phyloP scores from a whole-genome alignment of 2,888 invertebrate species.

The Sphinx pinastri region DNA sequence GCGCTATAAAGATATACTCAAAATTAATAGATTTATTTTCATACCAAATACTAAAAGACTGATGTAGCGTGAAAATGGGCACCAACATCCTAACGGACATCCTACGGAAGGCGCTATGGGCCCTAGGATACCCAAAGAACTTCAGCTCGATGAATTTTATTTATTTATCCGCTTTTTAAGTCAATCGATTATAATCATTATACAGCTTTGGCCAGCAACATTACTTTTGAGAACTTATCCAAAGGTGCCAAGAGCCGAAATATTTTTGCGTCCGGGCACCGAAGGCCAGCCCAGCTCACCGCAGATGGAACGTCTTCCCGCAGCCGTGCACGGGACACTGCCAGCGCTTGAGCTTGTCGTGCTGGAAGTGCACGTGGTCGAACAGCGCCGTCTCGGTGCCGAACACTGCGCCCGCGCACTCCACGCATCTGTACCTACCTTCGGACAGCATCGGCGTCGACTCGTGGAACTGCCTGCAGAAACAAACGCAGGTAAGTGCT shows the following conservation, averaged over 20 bases:
- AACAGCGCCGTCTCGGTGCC: constrained; percentile 73
- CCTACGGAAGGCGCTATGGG: too few relatives aligned
- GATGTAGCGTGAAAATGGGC: too few relatives aligned
- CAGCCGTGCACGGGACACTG: constrained; percentile 71
- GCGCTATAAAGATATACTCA: constrained; percentile 54
- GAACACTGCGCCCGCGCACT: constrained; percentile 58
- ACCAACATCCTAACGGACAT: too few relatives aligned
- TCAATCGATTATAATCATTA: too few relatives aligned
- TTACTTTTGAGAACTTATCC: too few relatives aligned
- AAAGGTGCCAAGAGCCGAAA: too few relatives aligned
- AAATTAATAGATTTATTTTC: not conserved
- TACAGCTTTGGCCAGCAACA: too few relatives aligned
- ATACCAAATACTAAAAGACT: too few relatives aligned
- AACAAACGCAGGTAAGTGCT: not conserved
- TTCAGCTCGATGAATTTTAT: too few relatives aligned
- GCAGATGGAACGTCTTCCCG: constrained; percentile 72
- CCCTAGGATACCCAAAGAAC: too few relatives aligned
- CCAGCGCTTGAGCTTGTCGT: constrained; percentile 72
- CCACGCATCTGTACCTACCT: constrained; percentile 59
- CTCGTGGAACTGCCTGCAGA: constrained; percentile 72
- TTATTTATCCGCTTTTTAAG: too few relatives aligned
- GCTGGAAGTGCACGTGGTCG: constrained; percentile 79
- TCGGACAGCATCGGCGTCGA: constrained; percentile 47
- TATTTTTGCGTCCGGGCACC: too few relatives aligned
- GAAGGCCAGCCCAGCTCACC: constrained; percentile 45